These are phyloP conservation scores for Philypnodon macrostomus DNA, from an alignment of 2,797 vertebrate genomes.

Conservation along the genomic window DNA sequence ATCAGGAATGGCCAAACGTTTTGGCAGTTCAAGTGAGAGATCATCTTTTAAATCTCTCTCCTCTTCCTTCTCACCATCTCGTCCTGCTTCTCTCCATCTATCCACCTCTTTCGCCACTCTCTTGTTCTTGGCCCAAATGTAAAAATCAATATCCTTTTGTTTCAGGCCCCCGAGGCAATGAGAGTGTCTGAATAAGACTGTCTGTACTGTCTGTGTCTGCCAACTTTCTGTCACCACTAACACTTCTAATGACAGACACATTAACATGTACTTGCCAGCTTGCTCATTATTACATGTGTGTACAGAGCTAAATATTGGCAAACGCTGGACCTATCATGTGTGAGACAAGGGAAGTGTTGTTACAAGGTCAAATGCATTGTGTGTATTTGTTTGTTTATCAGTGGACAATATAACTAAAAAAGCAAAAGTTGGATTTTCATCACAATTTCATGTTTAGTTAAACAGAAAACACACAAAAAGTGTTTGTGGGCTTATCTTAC, in stretches of 20 bases:
- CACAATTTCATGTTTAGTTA: too few species aligned
- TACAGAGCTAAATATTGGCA: constrained; percentile 28
- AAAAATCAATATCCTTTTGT: constrained; percentile 73
- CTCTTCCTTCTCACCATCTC: constrained; percentile 44
- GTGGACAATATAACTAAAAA: too few species aligned
- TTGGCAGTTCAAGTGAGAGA: constrained; percentile 65
- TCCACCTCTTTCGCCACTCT: constrained; percentile 63
- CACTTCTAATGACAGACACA: constrained; percentile 69
- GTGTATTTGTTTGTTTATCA: too few species aligned
- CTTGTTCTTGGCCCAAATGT: constrained; percentile 72
- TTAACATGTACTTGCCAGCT: constrained; percentile 60
- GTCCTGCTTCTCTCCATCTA: constrained; percentile 52
- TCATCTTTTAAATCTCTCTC: constrained; percentile 65
- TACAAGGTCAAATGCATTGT: constrained; percentile 31
- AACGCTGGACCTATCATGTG: background rate
- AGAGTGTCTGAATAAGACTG: constrained; percentile 65
- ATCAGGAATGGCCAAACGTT: constrained; percentile 25
- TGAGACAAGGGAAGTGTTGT: constrained; percentile 16
- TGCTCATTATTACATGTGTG: constrained; percentile 34
- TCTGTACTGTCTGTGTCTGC: constrained; percentile 53
- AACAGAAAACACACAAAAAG: too few species aligned
- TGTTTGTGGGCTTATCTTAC: too few species aligned
- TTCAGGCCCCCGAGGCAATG: constrained; percentile 54
- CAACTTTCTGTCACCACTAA: constrained; percentile 70
- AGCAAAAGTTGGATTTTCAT: too few species aligned